Conservation (phyloP, 1,140 invertebrate genomes). For the Semibalanus balanoides region DNA sequence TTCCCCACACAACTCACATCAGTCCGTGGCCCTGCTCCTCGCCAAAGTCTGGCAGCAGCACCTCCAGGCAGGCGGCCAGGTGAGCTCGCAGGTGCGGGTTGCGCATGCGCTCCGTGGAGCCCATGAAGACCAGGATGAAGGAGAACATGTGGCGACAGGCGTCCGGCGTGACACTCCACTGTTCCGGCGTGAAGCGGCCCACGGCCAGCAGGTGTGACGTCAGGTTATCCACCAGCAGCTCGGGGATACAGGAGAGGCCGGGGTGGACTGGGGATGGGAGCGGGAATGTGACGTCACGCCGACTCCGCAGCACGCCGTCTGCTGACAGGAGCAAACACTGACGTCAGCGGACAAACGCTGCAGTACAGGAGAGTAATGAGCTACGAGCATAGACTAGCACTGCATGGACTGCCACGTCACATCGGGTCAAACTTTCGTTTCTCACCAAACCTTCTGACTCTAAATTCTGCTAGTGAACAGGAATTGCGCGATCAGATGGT, state of each 20-base stretch:
- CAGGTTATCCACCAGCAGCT: conserved; percentile 79
- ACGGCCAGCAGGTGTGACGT: conserved; percentile 60
- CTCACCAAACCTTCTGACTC: too few relatives aligned
- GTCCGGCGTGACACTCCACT: conserved; percentile 42
- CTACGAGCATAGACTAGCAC: too few relatives aligned
- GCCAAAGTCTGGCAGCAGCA: conserved; percentile 53
- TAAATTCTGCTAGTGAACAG: too few relatives aligned
- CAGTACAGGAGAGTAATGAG: too few relatives aligned
- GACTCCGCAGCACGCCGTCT: background rate
- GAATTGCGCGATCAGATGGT: too few relatives aligned
- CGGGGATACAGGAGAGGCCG: conserved; percentile 59
- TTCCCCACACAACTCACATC: conserved; percentile 6
- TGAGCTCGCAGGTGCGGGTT: conserved; percentile 86
- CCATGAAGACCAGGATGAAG: conserved; percentile 48
- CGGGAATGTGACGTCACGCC: background rate
- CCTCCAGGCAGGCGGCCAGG: conserved; percentile 74
- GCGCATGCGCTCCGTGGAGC: conserved; percentile 58
- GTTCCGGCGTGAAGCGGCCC: conserved; percentile 43
- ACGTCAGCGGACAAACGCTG: too few relatives aligned
- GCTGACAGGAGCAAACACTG: background rate
- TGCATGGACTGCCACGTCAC: too few relatives aligned
- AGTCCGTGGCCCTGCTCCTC: conserved; percentile 32
- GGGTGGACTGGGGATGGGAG: conserved; percentile 13
- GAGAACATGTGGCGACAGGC: conserved; percentile 56
- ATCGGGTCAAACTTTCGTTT: too few relatives aligned